Percentiles rank a stretch among this genome's conserved stretches.
Evolutionary conservation across 2,888 invertebrate species (phyloP).

Genomic region (Therioaphis trifolii): DNA sequence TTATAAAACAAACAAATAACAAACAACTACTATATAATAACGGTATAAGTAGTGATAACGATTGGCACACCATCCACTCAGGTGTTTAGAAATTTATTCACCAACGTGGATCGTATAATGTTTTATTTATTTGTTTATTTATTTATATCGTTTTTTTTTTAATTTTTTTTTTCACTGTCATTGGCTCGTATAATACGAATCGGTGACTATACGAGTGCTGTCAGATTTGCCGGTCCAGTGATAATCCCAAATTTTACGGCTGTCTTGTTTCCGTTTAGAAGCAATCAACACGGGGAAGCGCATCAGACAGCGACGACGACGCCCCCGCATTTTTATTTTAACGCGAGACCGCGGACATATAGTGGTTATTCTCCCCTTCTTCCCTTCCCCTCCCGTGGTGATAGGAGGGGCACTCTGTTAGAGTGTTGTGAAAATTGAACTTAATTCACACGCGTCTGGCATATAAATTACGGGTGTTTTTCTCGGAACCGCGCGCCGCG

Average conservation of each 20-base stretch:
- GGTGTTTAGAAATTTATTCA: background rate
- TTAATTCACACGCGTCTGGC: background rate
- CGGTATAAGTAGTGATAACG: too few relatives aligned
- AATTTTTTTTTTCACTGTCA: background rate
- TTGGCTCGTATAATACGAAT: constrained; percentile 35
- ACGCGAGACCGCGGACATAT: background rate
- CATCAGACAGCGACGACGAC: background rate
- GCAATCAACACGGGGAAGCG: constrained; percentile 43
- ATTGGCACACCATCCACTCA: background rate
- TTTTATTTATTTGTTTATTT: background rate
- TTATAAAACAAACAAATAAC: too few relatives aligned
- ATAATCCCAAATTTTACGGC: constrained; percentile 52
- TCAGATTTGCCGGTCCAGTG: constrained; percentile 42
- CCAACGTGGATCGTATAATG: background rate
- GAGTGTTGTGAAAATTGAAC: constrained; percentile 4
- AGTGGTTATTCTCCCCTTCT: too few relatives aligned
- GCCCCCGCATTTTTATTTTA: constrained; percentile 17
- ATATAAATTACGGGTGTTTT: background rate
- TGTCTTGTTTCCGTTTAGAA: constrained; percentile 58
- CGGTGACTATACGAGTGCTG: constrained; percentile 21
- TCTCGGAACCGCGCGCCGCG: background rate
- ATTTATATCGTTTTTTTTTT: background rate
- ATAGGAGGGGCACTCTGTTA: too few relatives aligned
- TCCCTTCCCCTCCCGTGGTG: background rate
- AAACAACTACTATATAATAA: too few relatives aligned